Base-by-base conservation (phyloP, 1,140 invertebrate genomes). In the Druon quercuslanigerum region DNA sequence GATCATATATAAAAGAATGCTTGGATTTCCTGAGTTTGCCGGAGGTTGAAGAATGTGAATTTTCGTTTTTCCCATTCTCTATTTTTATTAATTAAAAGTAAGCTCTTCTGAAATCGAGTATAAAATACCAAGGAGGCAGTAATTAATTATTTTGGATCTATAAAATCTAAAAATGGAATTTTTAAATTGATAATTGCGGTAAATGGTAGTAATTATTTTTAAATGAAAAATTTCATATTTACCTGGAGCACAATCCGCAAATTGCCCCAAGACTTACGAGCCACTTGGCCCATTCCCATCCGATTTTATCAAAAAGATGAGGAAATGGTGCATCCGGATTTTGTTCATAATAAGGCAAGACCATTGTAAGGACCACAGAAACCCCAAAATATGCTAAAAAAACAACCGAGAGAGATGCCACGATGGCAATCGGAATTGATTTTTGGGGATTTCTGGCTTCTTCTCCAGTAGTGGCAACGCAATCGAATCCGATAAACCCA, bases 401-500 rank as follows among this genome's bases (percentile, higher is more conserved):
- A 50, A 97, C 95, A 50, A 96, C 93, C 0, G 95, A 91, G 40
- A 99, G 91, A 0, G 96, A 97, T 0, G 95, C 91, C 13, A 98
- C 94, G 75, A 98, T 97, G 19, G 96, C 95, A 74, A 98, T 94
- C 0, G 98, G 98, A 73, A 99, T 98, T 8, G 95, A 94, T 90
- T 95, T 95, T 90, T 97, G 95, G 0, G 98, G 97, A 85, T 97
- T 95, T 83, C 95, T 95, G 0, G 96, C 97, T 90, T 98, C 97
- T 90, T 98, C 95, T 2, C 94, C 93, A 0, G 92, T 95, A 0
- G 96, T 97, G 1, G 97, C 97, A 79, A 98, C 96, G 84, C 95
- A 96, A 91, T 98, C 97, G 85, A 98, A 98, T 74, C 96, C 96
- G 80, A 98, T 96, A 82, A 97, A 98, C 12, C 96, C 97, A 88